phyloP scores from a whole-genome alignment of 1,140 invertebrate species.

The Philaenus spumarius region DNA sequence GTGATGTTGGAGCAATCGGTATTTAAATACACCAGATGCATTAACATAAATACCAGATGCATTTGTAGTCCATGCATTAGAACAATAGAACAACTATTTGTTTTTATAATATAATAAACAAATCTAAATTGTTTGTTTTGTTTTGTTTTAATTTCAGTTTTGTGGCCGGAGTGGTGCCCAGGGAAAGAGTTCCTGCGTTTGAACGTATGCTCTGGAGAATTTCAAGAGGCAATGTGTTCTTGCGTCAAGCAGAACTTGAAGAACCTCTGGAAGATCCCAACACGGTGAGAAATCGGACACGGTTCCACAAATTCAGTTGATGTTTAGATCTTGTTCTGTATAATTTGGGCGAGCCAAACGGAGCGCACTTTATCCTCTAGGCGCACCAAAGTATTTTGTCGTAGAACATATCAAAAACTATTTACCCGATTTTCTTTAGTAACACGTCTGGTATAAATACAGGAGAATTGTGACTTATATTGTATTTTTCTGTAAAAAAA shows the following conservation, averaged over 20 bases:
- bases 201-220: conserved; percentile 81
- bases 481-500: not conserved
- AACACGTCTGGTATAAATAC: no score
- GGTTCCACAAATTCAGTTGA: conserved; percentile 69
- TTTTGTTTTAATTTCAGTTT: conserved; percentile 67
- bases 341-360: conserved; percentile 3
- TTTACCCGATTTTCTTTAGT: not conserved
- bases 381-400: not conserved
- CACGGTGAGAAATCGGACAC: conserved; percentile 55
- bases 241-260: conserved; percentile 78
- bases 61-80: no score
- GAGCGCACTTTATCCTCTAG: conserved; percentile 18
- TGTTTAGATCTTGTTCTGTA: conserved; percentile 63
- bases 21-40: no score
- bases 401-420: not conserved
- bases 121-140: no score
- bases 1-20: no score
- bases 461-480: no score
- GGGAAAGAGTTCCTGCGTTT: conserved; percentile 67
- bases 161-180: conserved; percentile 73
- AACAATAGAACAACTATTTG: no score
- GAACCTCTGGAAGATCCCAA: conserved; percentile 81
- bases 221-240: conserved; percentile 82
- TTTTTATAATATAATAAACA: no score
- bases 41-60: no score